A percentile compares a stretch with the other conserved stretches of the same genome.
phyloP scores from a whole-genome alignment of 1,140 invertebrate species.

The fruit fly (Drosophila melanogaster) region Release_6_plus_ISO1_MT NT_033777.3:25870001-25870500 shows the following conservation, averaged over 20 bases:
- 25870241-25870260: conserved; percentile 24
- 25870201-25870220: conserved; percentile 72
- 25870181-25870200: conserved; percentile 44
- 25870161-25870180: conserved; percentile 67
- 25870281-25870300: not conserved
- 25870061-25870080: conserved; percentile 46
- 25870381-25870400: conserved; percentile 18
- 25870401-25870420: conserved; percentile 30
- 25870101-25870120: conserved; percentile 60
- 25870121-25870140: conserved; percentile 73
- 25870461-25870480: conserved; percentile 11
- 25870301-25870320: not conserved
- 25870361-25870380: conserved; percentile 7
- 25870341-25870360: not conserved
- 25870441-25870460: not conserved
- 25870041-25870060: conserved; percentile 60
- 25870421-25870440: conserved; percentile 20
- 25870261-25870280: conserved; percentile 18
- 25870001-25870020: conserved; percentile 80
- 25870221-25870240: conserved; percentile 33
- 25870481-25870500: conserved; percentile 42
- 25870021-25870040: conserved; percentile 78
- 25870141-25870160: conserved; percentile 54
- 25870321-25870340: not conserved
- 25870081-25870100: conserved; percentile 32